Conservation (phyloP, 2,113 vertebrate genomes). For the Seriola rivoliana region DNA sequence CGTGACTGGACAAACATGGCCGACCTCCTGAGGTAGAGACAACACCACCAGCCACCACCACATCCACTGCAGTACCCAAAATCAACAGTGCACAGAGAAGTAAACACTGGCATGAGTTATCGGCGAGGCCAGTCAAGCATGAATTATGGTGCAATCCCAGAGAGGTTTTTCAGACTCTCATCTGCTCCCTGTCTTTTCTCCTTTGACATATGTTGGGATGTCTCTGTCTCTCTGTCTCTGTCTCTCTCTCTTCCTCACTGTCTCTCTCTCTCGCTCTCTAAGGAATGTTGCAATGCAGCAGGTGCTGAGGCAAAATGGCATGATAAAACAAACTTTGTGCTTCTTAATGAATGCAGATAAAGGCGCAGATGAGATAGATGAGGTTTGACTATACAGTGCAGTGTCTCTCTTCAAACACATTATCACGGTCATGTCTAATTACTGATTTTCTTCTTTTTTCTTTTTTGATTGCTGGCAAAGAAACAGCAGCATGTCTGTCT, state of each 20-base stretch:
- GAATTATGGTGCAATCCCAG: slow-evolving; percentile 6
- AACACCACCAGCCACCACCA: slow-evolving; percentile 8
- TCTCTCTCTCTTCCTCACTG: not conserved
- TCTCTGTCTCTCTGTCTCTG: not conserved
- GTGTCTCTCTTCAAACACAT: slow-evolving; percentile 38
- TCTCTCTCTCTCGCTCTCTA: slow-evolving; percentile 16
- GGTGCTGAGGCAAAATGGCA: slow-evolving; percentile 34
- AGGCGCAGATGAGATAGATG: slow-evolving; percentile 45
- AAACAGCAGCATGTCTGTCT: not conserved
- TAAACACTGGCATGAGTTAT: slow-evolving; percentile 28
- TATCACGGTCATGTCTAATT: slow-evolving; percentile 39
- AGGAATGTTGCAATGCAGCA: slow-evolving; percentile 13
- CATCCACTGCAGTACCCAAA: slow-evolving; percentile 30
- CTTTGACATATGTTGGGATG: slow-evolving; percentile 57
- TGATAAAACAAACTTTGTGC: slow-evolving; percentile 45
- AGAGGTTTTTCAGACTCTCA: slow-evolving; percentile 39
- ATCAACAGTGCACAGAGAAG: slow-evolving; percentile 29
- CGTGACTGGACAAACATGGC: slow-evolving; percentile 58
- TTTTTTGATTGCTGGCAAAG: not conserved
- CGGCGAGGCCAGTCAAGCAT: not conserved
- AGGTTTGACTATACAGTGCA: slow-evolving; percentile 6
- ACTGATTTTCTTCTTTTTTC: not conserved
- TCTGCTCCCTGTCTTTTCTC: not conserved
- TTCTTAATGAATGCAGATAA: slow-evolving; percentile 42
- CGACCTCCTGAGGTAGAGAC: slow-evolving; percentile 9